Percentiles rank a stretch among this genome's conserved stretches.
Evolutionary conservation across 2,797 vertebrate species (phyloP).

Genomic region (Clarias pachynema): DNA sequence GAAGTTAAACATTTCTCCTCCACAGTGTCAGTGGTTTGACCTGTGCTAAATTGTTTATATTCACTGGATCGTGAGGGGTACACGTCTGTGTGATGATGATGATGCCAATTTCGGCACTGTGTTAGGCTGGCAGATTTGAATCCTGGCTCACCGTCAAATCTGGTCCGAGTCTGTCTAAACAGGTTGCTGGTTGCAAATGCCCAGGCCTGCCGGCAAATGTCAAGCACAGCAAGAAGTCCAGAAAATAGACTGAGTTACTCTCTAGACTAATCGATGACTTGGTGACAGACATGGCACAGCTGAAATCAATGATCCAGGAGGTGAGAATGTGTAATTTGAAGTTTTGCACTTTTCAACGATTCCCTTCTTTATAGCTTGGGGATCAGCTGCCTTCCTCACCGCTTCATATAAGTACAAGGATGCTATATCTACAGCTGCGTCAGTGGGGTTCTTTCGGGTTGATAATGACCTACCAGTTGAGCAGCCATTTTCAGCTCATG

Average conservation of each 20-base stretch:
- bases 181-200: background rate
- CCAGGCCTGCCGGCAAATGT: slow-evolving; percentile 20
- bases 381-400: background rate
- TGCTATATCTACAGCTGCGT: background rate
- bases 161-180: slow-evolving; percentile 15
- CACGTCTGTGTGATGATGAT: background rate
- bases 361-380: background rate
- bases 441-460: background rate
- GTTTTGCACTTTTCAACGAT: background rate
- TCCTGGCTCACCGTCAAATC: slow-evolving; percentile 27
- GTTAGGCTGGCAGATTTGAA: slow-evolving; percentile 30
- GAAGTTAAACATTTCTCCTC: background rate
- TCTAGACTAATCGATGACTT: slow-evolving; percentile 11
- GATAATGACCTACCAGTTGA: background rate
- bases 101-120: background rate
- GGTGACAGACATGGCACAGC: background rate
- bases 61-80: background rate
- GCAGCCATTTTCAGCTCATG: background rate
- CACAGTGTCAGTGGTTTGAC: background rate
- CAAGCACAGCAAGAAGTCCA: slow-evolving; percentile 1
- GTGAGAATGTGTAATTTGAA: slow-evolving; percentile 12
- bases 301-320: slow-evolving; percentile 2
- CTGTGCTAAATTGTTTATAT: background rate
- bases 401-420: background rate
- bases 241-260: slow-evolving; percentile 5